Conservation (phyloP, 2,888 invertebrate genomes). For the Branchipolynoe longqiensis region DNA sequence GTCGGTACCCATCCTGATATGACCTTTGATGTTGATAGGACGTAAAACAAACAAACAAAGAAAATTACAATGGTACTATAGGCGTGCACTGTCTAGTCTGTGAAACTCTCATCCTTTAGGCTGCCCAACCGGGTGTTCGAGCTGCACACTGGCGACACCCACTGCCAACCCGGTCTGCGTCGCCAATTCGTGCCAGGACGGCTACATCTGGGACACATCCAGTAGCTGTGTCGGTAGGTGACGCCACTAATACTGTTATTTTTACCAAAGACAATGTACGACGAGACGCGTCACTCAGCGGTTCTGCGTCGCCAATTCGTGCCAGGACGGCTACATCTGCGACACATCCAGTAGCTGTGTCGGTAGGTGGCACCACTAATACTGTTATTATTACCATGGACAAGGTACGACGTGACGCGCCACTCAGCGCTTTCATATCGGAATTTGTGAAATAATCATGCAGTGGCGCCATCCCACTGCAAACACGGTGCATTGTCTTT, state of each 20-base stretch:
- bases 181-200: background rate
- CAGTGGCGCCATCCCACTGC: no score
- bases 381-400: no score
- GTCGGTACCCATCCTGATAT: no score
- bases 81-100: no score
- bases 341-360: background rate
- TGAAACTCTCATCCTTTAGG: background rate
- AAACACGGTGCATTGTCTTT: no score
- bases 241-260: no score
- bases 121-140: background rate
- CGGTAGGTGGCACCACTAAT: no score
- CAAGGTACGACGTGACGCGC: background rate
- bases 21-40: no score
- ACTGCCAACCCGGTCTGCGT: background rate
- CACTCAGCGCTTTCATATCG: background rate
- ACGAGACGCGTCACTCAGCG: background rate
- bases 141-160: background rate
- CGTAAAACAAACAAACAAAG: no score
- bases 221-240: background rate
- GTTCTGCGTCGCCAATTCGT: background rate
- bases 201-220: conserved; percentile 4
- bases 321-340: background rate
- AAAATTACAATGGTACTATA: no score
- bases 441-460: no score
- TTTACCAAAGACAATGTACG: no score